Percentiles rank a stretch among this genome's conserved stretches.
Evolutionary conservation across 2,797 vertebrate species (phyloP).

Genomic region (Malacoctenus gilli): DNA sequence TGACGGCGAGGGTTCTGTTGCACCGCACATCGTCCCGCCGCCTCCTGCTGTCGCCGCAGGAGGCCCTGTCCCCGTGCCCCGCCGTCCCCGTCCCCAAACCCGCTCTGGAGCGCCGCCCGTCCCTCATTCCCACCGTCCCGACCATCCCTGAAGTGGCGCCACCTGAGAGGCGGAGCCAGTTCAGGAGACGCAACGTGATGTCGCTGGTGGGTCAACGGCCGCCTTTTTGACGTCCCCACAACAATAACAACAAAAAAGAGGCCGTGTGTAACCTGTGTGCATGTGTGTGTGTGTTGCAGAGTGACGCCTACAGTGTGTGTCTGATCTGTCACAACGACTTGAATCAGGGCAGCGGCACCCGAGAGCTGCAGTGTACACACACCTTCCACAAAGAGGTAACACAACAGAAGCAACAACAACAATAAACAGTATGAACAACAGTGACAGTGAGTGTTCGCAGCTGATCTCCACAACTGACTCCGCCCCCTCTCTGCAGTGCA

Average conservation of each 20-base stretch:
- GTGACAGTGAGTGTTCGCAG: too few relatives aligned
- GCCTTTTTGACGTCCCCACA: too few relatives aligned
- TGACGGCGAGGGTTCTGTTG: conserved; percentile 80
- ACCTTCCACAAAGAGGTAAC: conserved; percentile 74
- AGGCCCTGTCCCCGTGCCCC: conserved; percentile 32
- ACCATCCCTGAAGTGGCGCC: conserved; percentile 80
- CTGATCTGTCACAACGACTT: conserved; percentile 77
- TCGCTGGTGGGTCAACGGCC: conserved; percentile 78
- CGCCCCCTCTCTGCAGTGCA: conserved; percentile 58
- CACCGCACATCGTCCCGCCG: conserved; percentile 69
- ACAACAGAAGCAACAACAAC: conserved; percentile 1
- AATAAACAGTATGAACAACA: too few relatives aligned
- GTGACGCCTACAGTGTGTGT: conserved; percentile 72
- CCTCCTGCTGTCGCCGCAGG: conserved; percentile 71
- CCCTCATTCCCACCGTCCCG: conserved; percentile 73
- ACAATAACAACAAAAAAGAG: too few relatives aligned
- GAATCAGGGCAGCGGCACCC: conserved; percentile 59
- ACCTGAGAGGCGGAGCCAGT: conserved; percentile 73
- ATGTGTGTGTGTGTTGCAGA: conserved; percentile 57
- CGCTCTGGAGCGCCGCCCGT: conserved; percentile 56
- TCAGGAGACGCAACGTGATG: conserved; percentile 84
- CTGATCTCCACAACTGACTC: too few relatives aligned
- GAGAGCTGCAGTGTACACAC: conserved; percentile 76
- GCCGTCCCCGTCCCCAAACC: conserved; percentile 37
- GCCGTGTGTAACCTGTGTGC: not conserved